Evolutionary conservation across 2,113 vertebrate genomes (phyloP), one percentile per base, ranked within the genome.

Genomic region (Sarotherodon lohbergeri): DNA sequence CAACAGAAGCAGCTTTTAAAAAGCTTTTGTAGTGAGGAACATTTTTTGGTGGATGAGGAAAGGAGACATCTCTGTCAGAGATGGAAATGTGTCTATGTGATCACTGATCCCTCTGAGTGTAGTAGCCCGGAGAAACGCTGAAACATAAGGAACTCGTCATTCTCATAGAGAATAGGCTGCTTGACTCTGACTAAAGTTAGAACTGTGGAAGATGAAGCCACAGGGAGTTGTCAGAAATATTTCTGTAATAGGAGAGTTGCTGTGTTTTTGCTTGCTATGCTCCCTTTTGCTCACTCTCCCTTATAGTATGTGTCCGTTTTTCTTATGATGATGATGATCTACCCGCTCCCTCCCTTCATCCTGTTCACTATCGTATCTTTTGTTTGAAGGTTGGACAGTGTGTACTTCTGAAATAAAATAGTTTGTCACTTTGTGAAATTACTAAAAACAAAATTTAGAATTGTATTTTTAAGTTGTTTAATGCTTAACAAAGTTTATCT

Each of bases 11-110:
- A 22, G 34, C 52, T 86, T 80, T 85, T 36, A 61, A 66, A 89
- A 73, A 50, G 57, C 55, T 79, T 83, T 83, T 90, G 80, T 86
- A 88, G 88, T 80, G 59, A 84, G 86, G 83, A 71, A 79, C 66
- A 34, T 78, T 88, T 82, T 87, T 83, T 61, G 88, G 82, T 7
- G 13, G 59, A n/a, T 76, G 43, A 81, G 84, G 78, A 88, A 84
- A 81, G 59, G 39, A 66, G 82, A 80, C 80, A 83, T 57, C 52
- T 56, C 57, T 84, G 87, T 87, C 86, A 80, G 80, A 84, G 90
- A 90, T 85, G 83, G 82, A 92, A 90, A 91, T 84, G 73, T 85
- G 85, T 83, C 86, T 89, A 63, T 93, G 83, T 90, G 90, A 93
- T 94, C 88, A 84, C 71, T 32, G 81, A 85, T 91, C 87, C 87